These are phyloP conservation scores for Salminus brasiliensis DNA, from an alignment of 2,113 vertebrate species.

Conservation along the genomic window DNA sequence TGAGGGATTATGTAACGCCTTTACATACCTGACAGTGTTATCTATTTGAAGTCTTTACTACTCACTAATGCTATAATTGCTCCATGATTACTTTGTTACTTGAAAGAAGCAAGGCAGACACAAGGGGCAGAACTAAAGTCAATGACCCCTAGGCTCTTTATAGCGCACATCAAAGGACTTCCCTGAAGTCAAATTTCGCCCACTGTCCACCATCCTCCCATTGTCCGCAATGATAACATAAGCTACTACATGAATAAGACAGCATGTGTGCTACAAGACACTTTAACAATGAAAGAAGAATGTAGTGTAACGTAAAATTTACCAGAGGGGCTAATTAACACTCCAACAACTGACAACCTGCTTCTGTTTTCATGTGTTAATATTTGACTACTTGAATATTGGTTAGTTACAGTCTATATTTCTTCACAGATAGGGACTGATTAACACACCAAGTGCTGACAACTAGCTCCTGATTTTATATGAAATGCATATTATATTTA, in stretches of 20 bases:
- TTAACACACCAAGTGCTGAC: too few relatives aligned
- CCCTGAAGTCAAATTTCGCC: slow-evolving; percentile 18
- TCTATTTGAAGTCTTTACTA: slow-evolving; percentile 38
- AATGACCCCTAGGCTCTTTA: slow-evolving; percentile 56
- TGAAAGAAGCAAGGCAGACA: slow-evolving; percentile 63
- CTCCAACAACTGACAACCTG: not conserved
- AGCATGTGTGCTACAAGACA: not conserved
- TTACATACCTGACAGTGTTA: slow-evolving; percentile 57
- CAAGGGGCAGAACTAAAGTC: slow-evolving; percentile 44
- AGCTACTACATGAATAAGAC: not conserved
- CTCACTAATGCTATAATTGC: slow-evolving; percentile 51
- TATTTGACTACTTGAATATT: too few relatives aligned
- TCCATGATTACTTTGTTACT: slow-evolving; percentile 65
- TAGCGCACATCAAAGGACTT: slow-evolving; percentile 66
- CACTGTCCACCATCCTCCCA: slow-evolving; percentile 5
- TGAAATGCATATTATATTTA: too few relatives aligned
- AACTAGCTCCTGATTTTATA: too few relatives aligned
- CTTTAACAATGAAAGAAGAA: not conserved
- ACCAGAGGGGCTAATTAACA: not conserved
- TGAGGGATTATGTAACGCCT: slow-evolving; percentile 52
- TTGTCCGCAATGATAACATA: not conserved
- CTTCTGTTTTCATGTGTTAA: not conserved
- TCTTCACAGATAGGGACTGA: too few relatives aligned
- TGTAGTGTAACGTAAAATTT: not conserved
- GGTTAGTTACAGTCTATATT: too few relatives aligned